These are phyloP conservation scores for Drosophila arawakana DNA, from an alignment of 1,140 invertebrate genomes.

Conservation along the genomic window DNA sequence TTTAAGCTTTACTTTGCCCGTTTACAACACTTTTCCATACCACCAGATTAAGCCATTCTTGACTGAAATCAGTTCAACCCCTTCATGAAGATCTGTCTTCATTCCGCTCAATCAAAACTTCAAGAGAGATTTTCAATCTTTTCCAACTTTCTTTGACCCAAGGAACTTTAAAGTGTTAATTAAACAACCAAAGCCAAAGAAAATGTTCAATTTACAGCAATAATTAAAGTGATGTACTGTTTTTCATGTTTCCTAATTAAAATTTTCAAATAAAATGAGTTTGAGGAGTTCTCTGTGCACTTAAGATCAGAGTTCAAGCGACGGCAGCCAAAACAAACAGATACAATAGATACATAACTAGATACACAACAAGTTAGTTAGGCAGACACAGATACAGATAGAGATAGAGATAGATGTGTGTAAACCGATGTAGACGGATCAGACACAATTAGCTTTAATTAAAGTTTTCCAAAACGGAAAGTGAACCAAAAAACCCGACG, in stretches of 20 bases:
- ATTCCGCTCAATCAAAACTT: constrained; percentile 22
- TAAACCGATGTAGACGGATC: constrained; percentile 49
- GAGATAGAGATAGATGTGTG: neutral
- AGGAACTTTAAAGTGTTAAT: constrained; percentile 13
- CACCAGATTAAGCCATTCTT: neutral
- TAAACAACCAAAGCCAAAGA: neutral
- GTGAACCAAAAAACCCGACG: constrained; percentile 59
- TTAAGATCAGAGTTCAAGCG: constrained; percentile 54
- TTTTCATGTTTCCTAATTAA: constrained; percentile 68
- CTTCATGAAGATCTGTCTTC: constrained; percentile 3
- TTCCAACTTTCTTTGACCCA: constrained; percentile 70
- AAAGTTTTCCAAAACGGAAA: constrained; percentile 79
- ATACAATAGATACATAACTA: constrained; percentile 7
- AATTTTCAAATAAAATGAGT: constrained; percentile 24
- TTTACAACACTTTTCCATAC: neutral
- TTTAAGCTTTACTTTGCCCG: neutral
- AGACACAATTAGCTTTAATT: constrained; percentile 73
- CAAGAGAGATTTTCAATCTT: constrained; percentile 46
- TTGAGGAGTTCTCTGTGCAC: constrained; percentile 17
- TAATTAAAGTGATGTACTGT: constrained; percentile 55
- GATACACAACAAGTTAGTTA: neutral
- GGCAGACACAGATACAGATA: constrained; percentile 6
- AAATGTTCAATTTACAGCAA: constrained; percentile 22
- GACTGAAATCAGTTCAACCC: constrained; percentile 34
- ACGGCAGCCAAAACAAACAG: constrained; percentile 54